Percentiles rank a stretch among this genome's conserved stretches.
These are phyloP conservation scores for Ostrea denselamellosa DNA, from an alignment of 1,140 invertebrate species.

Conservation along the genomic window DNA sequence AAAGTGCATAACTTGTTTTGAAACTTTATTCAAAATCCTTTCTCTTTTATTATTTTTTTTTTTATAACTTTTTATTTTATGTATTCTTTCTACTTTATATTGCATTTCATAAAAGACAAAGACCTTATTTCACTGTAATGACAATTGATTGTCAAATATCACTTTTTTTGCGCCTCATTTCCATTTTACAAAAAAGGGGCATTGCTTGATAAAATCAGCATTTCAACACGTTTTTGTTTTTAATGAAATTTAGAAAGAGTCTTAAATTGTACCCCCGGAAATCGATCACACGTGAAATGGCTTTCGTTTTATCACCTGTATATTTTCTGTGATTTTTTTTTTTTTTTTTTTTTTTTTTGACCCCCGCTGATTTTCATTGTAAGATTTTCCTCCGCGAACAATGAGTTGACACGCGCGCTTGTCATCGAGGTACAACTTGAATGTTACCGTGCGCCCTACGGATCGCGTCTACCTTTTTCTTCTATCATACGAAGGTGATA, in stretches of 20 bases:
- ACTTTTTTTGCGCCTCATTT: neutral
- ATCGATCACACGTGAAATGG: neutral
- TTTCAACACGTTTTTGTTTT: neutral
- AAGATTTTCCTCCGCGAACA: neutral
- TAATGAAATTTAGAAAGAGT: neutral
- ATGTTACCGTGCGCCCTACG: too few species aligned
- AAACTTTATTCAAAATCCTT: neutral
- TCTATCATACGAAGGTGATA: too few species aligned
- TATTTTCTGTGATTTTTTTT: neutral
- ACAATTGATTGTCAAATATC: neutral
- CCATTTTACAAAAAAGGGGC: neutral
- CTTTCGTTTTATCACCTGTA: neutral
- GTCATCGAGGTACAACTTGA: neutral
- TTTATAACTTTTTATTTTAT: too few species aligned
- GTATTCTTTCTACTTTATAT: too few species aligned
- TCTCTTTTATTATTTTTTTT: neutral
- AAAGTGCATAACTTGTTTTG: too few species aligned
- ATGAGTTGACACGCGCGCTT: neutral
- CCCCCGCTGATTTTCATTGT: neutral
- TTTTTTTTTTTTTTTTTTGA: neutral
- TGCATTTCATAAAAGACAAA: too few species aligned
- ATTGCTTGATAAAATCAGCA: neutral
- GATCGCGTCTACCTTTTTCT: neutral
- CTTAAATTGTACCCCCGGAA: neutral
- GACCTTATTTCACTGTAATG: neutral